Conservation (phyloP, 1,140 invertebrate species). For the Drosophila kurseongensis region DNA sequence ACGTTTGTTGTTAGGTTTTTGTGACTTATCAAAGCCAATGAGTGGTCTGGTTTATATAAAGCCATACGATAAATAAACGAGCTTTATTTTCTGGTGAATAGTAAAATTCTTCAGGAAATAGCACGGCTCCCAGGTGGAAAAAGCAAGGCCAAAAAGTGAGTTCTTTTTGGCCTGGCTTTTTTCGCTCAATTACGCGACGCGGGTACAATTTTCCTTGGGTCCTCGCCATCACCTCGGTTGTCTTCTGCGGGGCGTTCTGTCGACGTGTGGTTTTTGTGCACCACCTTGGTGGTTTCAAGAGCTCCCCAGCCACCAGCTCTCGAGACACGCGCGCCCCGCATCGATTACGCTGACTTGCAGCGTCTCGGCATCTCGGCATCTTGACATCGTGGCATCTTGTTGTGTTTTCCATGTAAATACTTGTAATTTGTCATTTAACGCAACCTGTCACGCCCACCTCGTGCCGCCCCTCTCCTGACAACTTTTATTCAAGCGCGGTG, state of each 20-base stretch:
- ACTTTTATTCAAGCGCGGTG: constrained; percentile 26
- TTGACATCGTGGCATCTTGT: constrained; percentile 50
- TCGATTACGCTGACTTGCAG: constrained; percentile 48
- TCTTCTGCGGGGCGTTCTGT: constrained; percentile 42
- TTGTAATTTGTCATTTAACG: constrained; percentile 70
- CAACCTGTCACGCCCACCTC: constrained; percentile 26
- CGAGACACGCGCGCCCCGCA: constrained; percentile 54
- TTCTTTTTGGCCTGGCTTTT: constrained; percentile 47
- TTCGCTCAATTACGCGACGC: constrained; percentile 56
- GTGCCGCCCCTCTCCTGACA: constrained; percentile 4
- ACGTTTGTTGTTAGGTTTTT: too few relatives aligned
- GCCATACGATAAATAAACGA: too few relatives aligned
- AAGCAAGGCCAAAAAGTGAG: too few relatives aligned
- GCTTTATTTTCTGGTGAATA: too few relatives aligned
- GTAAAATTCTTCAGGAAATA: not conserved
- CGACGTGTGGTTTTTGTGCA: constrained; percentile 49
- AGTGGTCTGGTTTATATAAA: too few relatives aligned
- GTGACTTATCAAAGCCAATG: too few relatives aligned
- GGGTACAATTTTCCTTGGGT: not conserved
- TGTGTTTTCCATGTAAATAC: constrained; percentile 69
- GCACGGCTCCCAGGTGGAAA: too few relatives aligned
- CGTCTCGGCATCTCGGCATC: constrained; percentile 9
- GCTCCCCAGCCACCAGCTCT: constrained; percentile 12
- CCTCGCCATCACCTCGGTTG: constrained; percentile 34
- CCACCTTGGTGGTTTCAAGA: constrained; percentile 8